phyloP scores from a whole-genome alignment of 2,888 invertebrate species.

The Sesamia inferens region DNA sequence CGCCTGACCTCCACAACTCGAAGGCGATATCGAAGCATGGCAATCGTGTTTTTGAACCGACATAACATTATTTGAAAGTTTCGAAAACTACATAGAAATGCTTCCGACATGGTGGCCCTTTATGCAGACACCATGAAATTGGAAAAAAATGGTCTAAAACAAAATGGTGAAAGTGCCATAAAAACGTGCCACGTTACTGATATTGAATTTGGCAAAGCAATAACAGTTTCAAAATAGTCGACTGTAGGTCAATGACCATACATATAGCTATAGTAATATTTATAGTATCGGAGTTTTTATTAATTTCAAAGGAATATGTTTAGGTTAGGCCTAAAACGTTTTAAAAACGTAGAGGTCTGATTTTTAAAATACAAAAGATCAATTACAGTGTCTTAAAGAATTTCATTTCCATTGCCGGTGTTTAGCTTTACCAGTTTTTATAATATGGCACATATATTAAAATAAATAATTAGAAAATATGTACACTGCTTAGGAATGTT shows the following conservation, averaged over 20 bases:
- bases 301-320: slow-evolving; percentile 49
- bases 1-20: too few relatives aligned
- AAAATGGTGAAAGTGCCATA: slow-evolving; percentile 35
- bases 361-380: slow-evolving; percentile 6
- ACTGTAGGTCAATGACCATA: slow-evolving; percentile 68
- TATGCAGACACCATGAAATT: slow-evolving; percentile 6
- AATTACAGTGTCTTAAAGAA: not conserved
- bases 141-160: not conserved
- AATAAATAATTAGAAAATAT: not conserved
- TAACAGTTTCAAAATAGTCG: slow-evolving; percentile 64
- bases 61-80: not conserved
- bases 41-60: too few relatives aligned
- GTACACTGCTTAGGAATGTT: not conserved
- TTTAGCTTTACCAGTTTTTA: not conserved
- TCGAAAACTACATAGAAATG: not conserved
- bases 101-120: not conserved
- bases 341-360: not conserved
- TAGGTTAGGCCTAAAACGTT: slow-evolving; percentile 3
- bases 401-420: not conserved
- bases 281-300: slow-evolving; percentile 62
- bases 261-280: slow-evolving; percentile 69
- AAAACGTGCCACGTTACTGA: slow-evolving; percentile 14
- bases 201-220: slow-evolving; percentile 44
- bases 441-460: not conserved
- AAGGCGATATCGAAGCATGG: too few relatives aligned